Evolutionary conservation across 2,797 vertebrate species (phyloP).

Genomic region (Buphagus erythrorhynchus): DNA sequence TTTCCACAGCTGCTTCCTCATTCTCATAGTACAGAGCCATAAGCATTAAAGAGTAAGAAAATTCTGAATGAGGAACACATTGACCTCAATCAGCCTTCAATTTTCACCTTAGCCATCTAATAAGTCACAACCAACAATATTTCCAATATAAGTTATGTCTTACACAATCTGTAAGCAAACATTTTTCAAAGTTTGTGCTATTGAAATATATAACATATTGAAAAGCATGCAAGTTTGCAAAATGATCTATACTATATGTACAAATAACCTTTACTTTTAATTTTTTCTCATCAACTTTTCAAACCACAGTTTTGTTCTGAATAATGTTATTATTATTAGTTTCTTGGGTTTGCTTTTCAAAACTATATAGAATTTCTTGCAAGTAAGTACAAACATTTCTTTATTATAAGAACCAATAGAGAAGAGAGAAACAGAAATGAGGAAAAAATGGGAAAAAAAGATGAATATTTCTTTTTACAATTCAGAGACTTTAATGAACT

Average conservation of each 20-base stretch:
- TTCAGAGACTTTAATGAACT: slow-evolving; percentile 50
- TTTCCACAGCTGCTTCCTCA: background rate
- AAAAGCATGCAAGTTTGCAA: background rate
- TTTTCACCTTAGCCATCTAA: background rate
- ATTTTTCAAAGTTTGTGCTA: background rate
- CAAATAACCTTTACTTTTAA: background rate
- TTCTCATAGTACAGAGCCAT: background rate
- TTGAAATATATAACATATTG: background rate
- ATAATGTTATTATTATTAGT: background rate
- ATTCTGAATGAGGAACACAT: background rate
- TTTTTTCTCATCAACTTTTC: background rate
- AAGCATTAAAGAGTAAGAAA: background rate
- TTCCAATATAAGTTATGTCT: background rate
- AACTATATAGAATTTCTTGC: background rate
- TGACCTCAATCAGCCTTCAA: background rate
- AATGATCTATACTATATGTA: background rate
- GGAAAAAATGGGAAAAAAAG: background rate
- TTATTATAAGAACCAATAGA: background rate
- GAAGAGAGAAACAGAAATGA: background rate
- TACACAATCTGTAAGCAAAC: background rate
- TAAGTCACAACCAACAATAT: background rate
- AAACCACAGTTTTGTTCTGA: background rate
- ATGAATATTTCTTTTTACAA: slow-evolving; percentile 64
- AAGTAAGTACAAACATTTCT: background rate
- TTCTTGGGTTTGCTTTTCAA: background rate